phyloP scores from a whole-genome alignment of 2,797 vertebrate genomes.

The Pseudochaenichthys georgianus region DNA sequence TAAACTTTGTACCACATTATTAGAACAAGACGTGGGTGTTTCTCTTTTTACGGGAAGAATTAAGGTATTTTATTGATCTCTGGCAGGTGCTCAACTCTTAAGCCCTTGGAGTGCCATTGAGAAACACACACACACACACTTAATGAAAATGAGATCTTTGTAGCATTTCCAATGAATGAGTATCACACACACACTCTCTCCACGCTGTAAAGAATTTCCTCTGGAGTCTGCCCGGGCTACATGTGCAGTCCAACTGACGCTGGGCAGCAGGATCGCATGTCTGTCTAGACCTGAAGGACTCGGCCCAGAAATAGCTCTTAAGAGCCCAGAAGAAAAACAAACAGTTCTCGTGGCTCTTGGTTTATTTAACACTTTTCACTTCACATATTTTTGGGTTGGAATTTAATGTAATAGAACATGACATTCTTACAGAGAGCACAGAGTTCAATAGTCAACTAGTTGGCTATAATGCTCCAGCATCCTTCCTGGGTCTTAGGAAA shows the following conservation, averaged over 20 bases:
- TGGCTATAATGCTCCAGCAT: conserved; percentile 26
- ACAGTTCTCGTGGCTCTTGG: conserved; percentile 48
- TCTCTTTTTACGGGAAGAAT: conserved; percentile 62
- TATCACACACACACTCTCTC: conserved; percentile 33
- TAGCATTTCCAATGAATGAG: conserved; percentile 88
- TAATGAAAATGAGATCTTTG: conserved; percentile 76
- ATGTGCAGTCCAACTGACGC: conserved; percentile 62
- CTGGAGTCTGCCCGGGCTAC: conserved; percentile 34
- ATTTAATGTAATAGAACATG: conserved; percentile 20
- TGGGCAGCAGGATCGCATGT: conserved; percentile 61
- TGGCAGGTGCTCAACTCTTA: conserved; percentile 48
- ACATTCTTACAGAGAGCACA: conserved; percentile 33
- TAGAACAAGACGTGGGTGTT: conserved; percentile 63
- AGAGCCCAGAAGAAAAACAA: conserved; percentile 65
- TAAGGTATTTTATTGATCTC: conserved; percentile 53
- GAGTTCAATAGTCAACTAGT: conserved; percentile 14
- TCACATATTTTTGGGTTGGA: conserved; percentile 62
- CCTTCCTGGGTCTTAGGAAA: conserved; percentile 22
- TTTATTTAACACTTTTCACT: conserved; percentile 64
- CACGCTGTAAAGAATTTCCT: conserved; percentile 72
- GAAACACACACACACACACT: conserved; percentile 19
- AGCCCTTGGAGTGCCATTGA: conserved; percentile 45
- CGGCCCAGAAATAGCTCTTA: conserved; percentile 68
- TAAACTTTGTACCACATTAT: conserved; percentile 56
- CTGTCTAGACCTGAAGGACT: conserved; percentile 77